Base-by-base conservation (phyloP, 1,140 invertebrate genomes). In the Philotrypesis tridentata region DNA sequence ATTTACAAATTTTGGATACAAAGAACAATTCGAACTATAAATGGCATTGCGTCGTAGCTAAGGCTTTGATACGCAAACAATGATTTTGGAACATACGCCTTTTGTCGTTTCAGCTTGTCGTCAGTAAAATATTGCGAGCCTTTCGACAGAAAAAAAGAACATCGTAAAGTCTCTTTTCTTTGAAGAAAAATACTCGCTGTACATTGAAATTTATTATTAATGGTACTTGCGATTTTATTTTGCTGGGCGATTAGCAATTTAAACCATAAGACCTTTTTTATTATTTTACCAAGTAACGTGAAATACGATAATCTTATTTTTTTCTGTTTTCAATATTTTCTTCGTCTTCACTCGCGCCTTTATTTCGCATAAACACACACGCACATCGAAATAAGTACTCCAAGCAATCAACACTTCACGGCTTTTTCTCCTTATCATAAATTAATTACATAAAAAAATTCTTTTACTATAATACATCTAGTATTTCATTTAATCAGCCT, bases 381-480 rank as follows among this genome's bases (percentile, higher is more conserved):
- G 84, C 85, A 84, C 83, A 86, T 82, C 71, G 83, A 85, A 79
- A 87, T 88, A 88, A 88, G 85, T 88, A 88, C 84, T 85, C 84
- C 77, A 84, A 85, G 85, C 85, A 84, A 86, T 86, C 77, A 74
- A 84, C 82, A 86, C 84, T 86, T 86, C 87, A 87, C 80, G 84
- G 82, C 37, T 40, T 31, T 65, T 40, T 85, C 83, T 86, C 84
- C 86, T 89, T 89, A 86, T 85, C 85, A 91, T 90, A 91, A 91
- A 90, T 91, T 91, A 91, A 91, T 90, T 89, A 89, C 87, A 89
- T 90, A 88, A 90, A 88, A 90, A 90, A 89, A 90, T 87, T 88
- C 68, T 87, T 83, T 88, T 89, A 87, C 89, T 91, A 91, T 91
- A 88, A 89, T 91, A 91, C 88, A 91, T 86, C 87, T 89, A 91